These are phyloP conservation scores for Pseudochaenichthys georgianus DNA, from an alignment of 2,797 vertebrate genomes.

Conservation along the genomic window DNA sequence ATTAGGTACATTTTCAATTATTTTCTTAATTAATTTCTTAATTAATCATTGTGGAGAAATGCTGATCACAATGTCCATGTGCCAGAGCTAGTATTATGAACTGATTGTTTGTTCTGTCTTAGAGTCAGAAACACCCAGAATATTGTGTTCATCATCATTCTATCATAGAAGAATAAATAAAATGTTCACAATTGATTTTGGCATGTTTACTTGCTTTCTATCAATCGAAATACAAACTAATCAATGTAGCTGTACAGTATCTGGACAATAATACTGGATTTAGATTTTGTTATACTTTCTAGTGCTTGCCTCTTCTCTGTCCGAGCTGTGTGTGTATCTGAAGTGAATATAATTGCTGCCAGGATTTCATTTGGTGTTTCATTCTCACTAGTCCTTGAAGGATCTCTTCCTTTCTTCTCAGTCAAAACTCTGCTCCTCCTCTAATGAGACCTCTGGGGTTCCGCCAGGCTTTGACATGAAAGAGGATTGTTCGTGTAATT, in stretches of 20 bases:
- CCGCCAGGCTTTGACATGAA: constrained; percentile 63
- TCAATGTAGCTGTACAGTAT: constrained; percentile 5
- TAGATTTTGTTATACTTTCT: constrained; percentile 11
- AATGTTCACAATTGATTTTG: background rate
- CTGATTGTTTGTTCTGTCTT: background rate
- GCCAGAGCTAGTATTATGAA: background rate
- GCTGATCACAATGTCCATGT: background rate
- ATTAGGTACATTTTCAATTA: background rate
- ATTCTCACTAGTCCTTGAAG: constrained; percentile 74
- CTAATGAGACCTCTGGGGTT: constrained; percentile 81
- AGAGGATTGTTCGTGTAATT: constrained; percentile 52
- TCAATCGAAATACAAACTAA: background rate
- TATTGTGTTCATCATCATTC: background rate
- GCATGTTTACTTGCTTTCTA: background rate
- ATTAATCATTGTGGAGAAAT: background rate
- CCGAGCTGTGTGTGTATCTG: constrained; percentile 36
- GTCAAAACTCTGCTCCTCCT: constrained; percentile 66
- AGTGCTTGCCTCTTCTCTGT: constrained; percentile 12
- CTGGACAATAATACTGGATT: constrained; percentile 16
- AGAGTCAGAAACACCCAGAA: background rate
- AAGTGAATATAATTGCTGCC: constrained; percentile 73
- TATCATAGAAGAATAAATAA: background rate
- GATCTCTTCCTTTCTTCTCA: constrained; percentile 58
- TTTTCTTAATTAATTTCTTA: background rate
- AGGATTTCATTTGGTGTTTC: constrained; percentile 60